phyloP scores from a whole-genome alignment of 2,113 vertebrate genomes.

The Irena cyanogastra region DNA sequence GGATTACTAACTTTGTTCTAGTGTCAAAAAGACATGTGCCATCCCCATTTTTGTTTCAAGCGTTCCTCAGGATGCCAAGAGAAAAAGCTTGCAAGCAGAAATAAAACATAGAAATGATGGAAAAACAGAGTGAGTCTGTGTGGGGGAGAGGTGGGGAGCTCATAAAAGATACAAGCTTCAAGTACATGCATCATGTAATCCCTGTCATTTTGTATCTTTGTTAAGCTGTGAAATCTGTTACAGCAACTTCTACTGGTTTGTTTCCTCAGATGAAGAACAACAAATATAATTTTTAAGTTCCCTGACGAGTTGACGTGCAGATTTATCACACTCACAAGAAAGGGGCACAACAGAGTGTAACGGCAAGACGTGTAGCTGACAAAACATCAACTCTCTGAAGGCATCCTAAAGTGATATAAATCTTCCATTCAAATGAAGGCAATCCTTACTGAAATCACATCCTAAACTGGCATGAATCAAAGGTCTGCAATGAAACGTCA shows the following conservation, averaged over 20 bases:
- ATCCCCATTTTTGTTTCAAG: neutral
- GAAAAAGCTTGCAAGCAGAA: neutral
- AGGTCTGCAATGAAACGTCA: neutral
- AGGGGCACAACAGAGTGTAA: neutral
- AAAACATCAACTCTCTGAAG: neutral
- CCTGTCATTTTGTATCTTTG: constrained; percentile 30
- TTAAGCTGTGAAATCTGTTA: constrained; percentile 38
- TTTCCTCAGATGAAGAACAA: constrained; percentile 26
- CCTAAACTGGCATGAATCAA: constrained; percentile 10
- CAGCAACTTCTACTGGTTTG: constrained; percentile 5
- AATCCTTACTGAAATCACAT: neutral
- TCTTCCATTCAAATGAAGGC: neutral
- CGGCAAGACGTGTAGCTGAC: neutral
- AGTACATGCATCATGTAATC: constrained; percentile 12
- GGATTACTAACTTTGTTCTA: neutral
- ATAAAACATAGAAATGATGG: constrained; percentile 10
- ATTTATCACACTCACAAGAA: neutral
- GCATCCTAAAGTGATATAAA: constrained; percentile 18
- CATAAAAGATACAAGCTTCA: neutral
- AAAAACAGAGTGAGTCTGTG: neutral
- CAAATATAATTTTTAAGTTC: constrained; percentile 15
- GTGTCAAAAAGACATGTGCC: neutral
- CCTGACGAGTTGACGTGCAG: neutral
- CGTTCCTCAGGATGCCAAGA: neutral
- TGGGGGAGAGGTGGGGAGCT: neutral